These are phyloP conservation scores for Chrysemys picta DNA, from an alignment of 2,113 vertebrate species.

Conservation along the genomic window DNA sequence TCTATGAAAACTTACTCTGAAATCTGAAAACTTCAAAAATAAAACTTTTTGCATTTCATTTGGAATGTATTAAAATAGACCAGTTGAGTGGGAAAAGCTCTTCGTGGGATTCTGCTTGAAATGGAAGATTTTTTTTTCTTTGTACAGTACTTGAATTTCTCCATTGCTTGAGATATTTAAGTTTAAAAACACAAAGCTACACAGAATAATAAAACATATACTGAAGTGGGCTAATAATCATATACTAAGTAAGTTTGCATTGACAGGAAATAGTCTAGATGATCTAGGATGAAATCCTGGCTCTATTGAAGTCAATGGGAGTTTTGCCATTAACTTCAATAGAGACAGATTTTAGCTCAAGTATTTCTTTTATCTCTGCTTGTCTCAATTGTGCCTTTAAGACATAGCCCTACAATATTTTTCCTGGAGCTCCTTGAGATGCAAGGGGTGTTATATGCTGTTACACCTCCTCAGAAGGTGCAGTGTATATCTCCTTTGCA, in stretches of 20 bases:
- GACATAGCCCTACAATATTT: background rate
- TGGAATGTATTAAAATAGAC: background rate
- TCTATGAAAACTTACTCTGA: background rate
- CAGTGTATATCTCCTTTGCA: background rate
- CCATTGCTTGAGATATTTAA: background rate
- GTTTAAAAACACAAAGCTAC: background rate
- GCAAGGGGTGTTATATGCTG: background rate
- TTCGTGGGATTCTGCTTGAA: background rate
- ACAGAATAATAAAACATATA: background rate
- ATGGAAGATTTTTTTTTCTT: background rate
- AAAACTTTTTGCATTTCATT: background rate
- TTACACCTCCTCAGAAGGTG: background rate
- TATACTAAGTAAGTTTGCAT: background rate
- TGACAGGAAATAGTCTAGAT: background rate
- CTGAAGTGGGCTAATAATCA: background rate
- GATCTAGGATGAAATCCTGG: background rate
- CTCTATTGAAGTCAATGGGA: background rate
- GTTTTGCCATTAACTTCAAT: background rate
- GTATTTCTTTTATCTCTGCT: background rate
- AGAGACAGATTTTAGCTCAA: background rate
- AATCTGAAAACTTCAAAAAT: background rate
- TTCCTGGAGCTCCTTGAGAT: background rate
- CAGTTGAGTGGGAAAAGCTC: background rate
- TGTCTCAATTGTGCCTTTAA: conserved; percentile 11
- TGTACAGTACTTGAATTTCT: background rate